Conservation (phyloP, 2,113 vertebrate genomes). For the Otus sunia region DNA sequence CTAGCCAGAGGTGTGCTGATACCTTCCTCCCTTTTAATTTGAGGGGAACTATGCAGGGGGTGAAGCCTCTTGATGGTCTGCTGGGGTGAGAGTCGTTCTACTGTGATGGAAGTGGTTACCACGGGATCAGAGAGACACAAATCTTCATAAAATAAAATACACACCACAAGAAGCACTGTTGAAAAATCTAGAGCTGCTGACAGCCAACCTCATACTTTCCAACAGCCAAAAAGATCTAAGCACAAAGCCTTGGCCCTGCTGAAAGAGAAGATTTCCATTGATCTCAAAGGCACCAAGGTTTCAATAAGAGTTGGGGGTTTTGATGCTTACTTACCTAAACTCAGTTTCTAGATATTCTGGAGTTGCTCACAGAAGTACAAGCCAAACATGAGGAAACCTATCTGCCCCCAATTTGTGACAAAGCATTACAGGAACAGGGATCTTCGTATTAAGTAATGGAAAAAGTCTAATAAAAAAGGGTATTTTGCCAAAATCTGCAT, state of each 20-base stretch:
- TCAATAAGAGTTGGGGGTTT: neutral
- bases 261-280: neutral
- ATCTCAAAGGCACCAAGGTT: neutral
- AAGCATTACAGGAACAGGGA: neutral
- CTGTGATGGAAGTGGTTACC: neutral
- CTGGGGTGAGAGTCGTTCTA: neutral
- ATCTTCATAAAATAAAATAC: neutral
- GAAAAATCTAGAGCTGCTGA: neutral
- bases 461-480: neutral
- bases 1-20: neutral
- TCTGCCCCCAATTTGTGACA: neutral
- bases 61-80: neutral
- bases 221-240: neutral
- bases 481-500: neutral
- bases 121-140: neutral
- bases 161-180: neutral
- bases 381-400: neutral
- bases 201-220: neutral
- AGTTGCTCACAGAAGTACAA: neutral
- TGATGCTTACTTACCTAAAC: neutral
- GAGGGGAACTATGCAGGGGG: neutral
- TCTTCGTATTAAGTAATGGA: neutral
- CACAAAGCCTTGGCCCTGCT: neutral
- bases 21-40: neutral
- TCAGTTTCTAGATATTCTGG: neutral